Evolutionary conservation across 2,888 invertebrate genomes (phyloP).

Genomic region (Drosophila picticornis): DNA sequence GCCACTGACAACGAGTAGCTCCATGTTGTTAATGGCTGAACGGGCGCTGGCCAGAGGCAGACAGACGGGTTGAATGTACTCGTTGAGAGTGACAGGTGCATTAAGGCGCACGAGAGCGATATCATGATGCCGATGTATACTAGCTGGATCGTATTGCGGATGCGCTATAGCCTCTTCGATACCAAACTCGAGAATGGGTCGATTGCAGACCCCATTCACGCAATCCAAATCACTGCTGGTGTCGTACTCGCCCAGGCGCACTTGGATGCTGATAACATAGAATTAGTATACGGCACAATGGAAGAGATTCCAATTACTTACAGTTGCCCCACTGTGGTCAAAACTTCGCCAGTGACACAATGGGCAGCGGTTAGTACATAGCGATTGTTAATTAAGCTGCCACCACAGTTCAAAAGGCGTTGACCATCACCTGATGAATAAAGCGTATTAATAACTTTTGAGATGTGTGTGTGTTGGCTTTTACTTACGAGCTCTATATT

Average conservation of each 20-base stretch:
- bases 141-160: constrained; percentile 87
- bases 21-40: constrained; percentile 81
- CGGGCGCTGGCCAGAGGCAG: constrained; percentile 85
- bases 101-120: constrained; percentile 90
- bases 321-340: constrained; percentile 86
- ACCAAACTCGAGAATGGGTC: constrained; percentile 87
- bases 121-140: constrained; percentile 88
- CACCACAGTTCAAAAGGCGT: constrained; percentile 87
- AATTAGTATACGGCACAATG: neutral
- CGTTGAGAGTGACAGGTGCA: constrained; percentile 86
- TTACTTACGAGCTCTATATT: constrained; percentile 88
- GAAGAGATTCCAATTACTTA: constrained; percentile 78
- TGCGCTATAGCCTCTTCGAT: constrained; percentile 89
- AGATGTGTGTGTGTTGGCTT: neutral
- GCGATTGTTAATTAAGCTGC: constrained; percentile 89
- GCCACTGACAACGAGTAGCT: constrained; percentile 87
- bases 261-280: constrained; percentile 32
- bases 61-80: constrained; percentile 88
- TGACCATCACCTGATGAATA: constrained; percentile 61
- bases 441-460: neutral
- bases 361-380: constrained; percentile 88
- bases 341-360: constrained; percentile 87
- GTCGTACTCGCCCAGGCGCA: constrained; percentile 85
- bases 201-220: constrained; percentile 87
- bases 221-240: constrained; percentile 79